These are phyloP conservation scores for Synanthedon tipuliformis DNA, from an alignment of 2,888 invertebrate genomes.

Conservation along the genomic window DNA sequence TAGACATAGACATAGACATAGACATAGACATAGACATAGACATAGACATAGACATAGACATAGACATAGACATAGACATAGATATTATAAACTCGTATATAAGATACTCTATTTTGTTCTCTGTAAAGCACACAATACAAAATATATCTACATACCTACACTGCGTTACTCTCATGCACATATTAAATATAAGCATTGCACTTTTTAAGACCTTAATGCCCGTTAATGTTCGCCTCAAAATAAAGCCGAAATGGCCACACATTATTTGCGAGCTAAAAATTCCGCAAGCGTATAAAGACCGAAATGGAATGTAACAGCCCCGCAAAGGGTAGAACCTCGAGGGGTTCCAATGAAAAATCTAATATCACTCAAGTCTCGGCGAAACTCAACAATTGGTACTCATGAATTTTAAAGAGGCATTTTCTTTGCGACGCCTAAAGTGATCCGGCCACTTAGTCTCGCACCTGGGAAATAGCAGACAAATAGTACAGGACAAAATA, in stretches of 20 bases:
- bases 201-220: no score
- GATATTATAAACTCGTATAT: no score
- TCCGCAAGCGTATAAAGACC: slow-evolving; percentile 1
- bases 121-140: no score
- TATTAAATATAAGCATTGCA: no score
- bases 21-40: no score
- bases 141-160: no score
- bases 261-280: neutral
- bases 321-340: slow-evolving; percentile 1
- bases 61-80: no score
- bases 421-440: slow-evolving; percentile 41
- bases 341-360: slow-evolving; percentile 24
- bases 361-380: slow-evolving; percentile 45
- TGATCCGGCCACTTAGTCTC: slow-evolving; percentile 31
- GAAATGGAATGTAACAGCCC: slow-evolving; percentile 8
- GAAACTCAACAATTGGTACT: slow-evolving; percentile 46
- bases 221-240: neutral
- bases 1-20: no score
- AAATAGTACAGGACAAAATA: slow-evolving; percentile 17
- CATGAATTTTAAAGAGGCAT: slow-evolving; percentile 59
- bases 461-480: slow-evolving; percentile 15
- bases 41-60: no score
- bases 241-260: neutral
- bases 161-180: no score
- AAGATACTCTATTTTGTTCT: no score